Percentiles rank a stretch among this genome's conserved stretches.
Evolutionary conservation across 2,113 vertebrate species (phyloP).

Genomic region (Trematomus loennbergii): DNA sequence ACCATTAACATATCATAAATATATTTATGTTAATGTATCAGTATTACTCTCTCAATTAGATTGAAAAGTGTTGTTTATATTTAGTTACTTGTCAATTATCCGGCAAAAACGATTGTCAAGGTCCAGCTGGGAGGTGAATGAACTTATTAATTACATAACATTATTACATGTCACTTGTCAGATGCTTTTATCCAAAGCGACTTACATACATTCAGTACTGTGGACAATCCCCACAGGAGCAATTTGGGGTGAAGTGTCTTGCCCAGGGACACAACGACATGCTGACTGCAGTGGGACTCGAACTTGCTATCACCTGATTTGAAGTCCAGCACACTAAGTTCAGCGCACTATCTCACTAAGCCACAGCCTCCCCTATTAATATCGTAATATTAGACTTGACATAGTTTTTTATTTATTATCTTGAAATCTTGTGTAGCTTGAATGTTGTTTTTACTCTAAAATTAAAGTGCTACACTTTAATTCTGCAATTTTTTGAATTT

Average conservation of each 20-base stretch:
- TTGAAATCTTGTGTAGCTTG: not conserved
- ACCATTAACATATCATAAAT: not conserved
- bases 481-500: not conserved
- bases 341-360: too few species aligned
- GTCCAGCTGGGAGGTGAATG: not conserved
- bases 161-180: too few species aligned
- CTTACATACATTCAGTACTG: too few species aligned
- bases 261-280: too few species aligned
- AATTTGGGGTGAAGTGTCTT: too few species aligned
- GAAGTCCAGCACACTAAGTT: too few species aligned
- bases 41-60: not conserved
- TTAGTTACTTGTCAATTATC: not conserved
- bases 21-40: not conserved
- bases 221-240: too few species aligned
- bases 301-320: too few species aligned
- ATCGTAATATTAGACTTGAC: not conserved
- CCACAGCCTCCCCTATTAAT: too few species aligned
- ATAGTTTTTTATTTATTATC: not conserved
- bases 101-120: not conserved
- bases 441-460: not conserved
- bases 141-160: not conserved
- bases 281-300: too few species aligned
- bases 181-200: too few species aligned
- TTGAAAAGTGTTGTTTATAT: not conserved
- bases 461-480: too few species aligned